Percentiles rank a stretch among this genome's conserved stretches.
Evolutionary conservation across 2,113 vertebrate genomes (phyloP).

Genomic region (Myotis brandtii): DNA sequence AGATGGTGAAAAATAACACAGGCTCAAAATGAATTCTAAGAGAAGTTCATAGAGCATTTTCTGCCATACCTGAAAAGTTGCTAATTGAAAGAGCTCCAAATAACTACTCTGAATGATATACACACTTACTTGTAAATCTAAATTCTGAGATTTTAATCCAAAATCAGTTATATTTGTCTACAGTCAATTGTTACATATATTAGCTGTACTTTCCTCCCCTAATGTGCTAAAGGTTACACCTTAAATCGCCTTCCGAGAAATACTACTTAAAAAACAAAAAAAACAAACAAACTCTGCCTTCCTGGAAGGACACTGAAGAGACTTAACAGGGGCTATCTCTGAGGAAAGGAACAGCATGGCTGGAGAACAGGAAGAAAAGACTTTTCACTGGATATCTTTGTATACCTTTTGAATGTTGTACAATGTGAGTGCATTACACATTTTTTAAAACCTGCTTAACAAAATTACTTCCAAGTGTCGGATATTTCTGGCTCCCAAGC

Average conservation of each 20-base stretch:
- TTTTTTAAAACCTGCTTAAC: constrained; percentile 38
- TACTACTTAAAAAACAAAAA: neutral
- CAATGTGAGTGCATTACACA: neutral
- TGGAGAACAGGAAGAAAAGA: neutral
- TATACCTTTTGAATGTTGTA: neutral
- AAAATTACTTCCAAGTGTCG: constrained; percentile 49
- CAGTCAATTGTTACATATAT: neutral
- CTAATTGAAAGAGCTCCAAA: constrained; percentile 22
- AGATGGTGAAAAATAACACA: neutral
- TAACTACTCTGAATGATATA: neutral
- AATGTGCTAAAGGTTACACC: neutral
- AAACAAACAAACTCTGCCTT: neutral
- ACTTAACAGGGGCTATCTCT: neutral
- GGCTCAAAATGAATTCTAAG: neutral
- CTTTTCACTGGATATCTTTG: neutral
- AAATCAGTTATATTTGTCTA: constrained; percentile 6
- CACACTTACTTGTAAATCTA: neutral
- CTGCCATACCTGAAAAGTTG: neutral
- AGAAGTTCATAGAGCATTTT: constrained; percentile 33
- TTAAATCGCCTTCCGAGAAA: neutral
- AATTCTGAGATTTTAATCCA: constrained; percentile 17
- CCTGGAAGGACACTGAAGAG: neutral
- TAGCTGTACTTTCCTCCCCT: neutral
- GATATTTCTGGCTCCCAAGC: constrained; percentile 1
- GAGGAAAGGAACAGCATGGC: neutral